Conservation (phyloP, 1,140 invertebrate genomes). For the Subanguina moxae region DNA sequence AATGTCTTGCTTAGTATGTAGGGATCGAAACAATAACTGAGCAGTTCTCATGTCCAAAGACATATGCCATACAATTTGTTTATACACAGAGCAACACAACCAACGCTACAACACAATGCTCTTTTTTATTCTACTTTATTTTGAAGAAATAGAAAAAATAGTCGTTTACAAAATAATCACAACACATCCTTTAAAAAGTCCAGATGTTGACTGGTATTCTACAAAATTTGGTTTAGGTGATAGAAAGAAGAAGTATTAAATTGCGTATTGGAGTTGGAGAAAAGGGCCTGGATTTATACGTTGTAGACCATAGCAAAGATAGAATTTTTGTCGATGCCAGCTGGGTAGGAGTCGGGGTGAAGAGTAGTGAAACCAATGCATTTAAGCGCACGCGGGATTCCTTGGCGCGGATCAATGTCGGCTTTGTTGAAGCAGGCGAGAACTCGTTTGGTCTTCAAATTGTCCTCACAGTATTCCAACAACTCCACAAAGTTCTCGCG, state of each 20-base stretch:
- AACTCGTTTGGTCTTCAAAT: constrained; percentile 29
- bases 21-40: no score
- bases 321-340: constrained; percentile 35
- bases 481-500: constrained; percentile 34
- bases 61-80: no score
- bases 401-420: constrained; percentile 39
- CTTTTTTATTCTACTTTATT: no score
- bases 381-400: constrained; percentile 38
- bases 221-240: no score
- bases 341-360: constrained; percentile 36
- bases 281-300: constrained; percentile 19
- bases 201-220: no score
- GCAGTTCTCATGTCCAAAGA: no score
- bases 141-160: no score
- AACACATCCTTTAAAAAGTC: no score
- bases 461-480: constrained; percentile 41
- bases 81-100: no score
- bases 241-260: background rate
- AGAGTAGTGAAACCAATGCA: constrained; percentile 46
- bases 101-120: no score
- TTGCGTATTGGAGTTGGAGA: background rate
- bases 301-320: constrained; percentile 44
- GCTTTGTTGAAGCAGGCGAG: constrained; percentile 42
- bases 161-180: no score
- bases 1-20: no score